Conservation (phyloP, 1,140 invertebrate species). For the Drosophila santomea region DNA sequence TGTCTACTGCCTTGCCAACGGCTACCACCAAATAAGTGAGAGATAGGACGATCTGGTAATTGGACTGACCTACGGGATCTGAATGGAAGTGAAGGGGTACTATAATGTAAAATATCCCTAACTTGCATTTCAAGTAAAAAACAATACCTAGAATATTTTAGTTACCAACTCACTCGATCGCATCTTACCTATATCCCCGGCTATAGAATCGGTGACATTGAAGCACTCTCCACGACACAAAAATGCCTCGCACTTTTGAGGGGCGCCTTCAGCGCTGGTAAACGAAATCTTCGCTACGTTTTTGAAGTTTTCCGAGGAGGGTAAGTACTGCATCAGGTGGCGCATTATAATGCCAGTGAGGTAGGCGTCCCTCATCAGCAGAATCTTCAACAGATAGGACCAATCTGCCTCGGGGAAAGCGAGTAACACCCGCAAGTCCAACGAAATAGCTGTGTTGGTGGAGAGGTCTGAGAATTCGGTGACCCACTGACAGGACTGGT, state of each 20-base stretch:
- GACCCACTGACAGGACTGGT: conserved; percentile 84
- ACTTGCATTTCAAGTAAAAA: too few relatives aligned
- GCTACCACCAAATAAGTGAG: conserved; percentile 87
- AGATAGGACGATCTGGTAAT: conserved; percentile 86
- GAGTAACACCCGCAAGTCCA: conserved; percentile 89
- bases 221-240: conserved; percentile 87
- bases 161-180: too few relatives aligned
- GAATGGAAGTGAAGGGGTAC: background rate
- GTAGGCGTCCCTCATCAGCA: conserved; percentile 88
- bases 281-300: conserved; percentile 79
- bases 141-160: too few relatives aligned
- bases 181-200: conserved; percentile 58
- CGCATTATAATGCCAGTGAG: conserved; percentile 85
- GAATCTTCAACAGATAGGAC: conserved; percentile 89
- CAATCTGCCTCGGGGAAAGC: conserved; percentile 92
- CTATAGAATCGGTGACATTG: conserved; percentile 76
- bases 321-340: conserved; percentile 82
- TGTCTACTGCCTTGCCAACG: conserved; percentile 87
- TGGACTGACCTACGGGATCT: conserved; percentile 82
- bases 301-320: conserved; percentile 79
- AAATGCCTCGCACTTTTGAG: conserved; percentile 87
- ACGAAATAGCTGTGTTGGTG: conserved; percentile 86
- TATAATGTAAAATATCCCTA: too few relatives aligned
- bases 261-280: conserved; percentile 59
- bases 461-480: conserved; percentile 86